Evolutionary conservation across 2,888 invertebrate genomes (phyloP).

Genomic region (Lycaena phlaeas): DNA sequence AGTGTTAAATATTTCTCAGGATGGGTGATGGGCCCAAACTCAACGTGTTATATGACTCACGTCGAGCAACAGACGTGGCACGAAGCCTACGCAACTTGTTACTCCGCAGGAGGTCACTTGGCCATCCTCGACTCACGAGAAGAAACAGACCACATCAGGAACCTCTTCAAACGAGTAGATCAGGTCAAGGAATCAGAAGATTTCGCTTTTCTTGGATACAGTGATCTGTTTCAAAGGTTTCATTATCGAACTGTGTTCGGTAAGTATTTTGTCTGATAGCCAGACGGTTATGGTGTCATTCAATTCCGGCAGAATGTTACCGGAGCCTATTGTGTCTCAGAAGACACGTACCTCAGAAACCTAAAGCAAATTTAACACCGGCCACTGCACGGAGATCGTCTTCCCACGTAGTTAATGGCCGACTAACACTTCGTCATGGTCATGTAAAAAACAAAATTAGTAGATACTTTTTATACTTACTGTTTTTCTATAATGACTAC

Average conservation of each 20-base stretch:
- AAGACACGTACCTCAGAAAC: too few relatives aligned
- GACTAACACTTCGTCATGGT: too few relatives aligned
- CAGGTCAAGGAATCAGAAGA: conserved; percentile 29
- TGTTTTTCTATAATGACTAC: too few relatives aligned
- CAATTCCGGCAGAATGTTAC: too few relatives aligned
- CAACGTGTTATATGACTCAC: conserved; percentile 32
- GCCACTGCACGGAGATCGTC: too few relatives aligned
- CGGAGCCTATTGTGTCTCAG: too few relatives aligned
- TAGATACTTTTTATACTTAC: too few relatives aligned
- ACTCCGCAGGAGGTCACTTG: conserved; percentile 33
- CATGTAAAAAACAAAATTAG: too few relatives aligned
- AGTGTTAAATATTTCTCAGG: conserved; percentile 19
- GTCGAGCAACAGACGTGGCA: conserved; percentile 35
- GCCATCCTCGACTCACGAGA: conserved; percentile 27
- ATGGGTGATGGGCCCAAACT: conserved; percentile 30
- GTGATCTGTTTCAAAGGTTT: conserved; percentile 31
- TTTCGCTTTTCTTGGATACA: conserved; percentile 36
- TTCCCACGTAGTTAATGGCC: too few relatives aligned
- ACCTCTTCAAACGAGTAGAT: conserved; percentile 27
- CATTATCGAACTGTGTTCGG: conserved; percentile 39
- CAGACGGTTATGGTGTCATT: too few relatives aligned
- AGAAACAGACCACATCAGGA: conserved; percentile 31
- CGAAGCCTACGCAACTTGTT: conserved; percentile 33
- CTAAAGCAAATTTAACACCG: too few relatives aligned
- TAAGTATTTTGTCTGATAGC: too few relatives aligned